phyloP scores from a whole-genome alignment of 2,113 vertebrate genomes.

The Podarcis raffonei region DNA sequence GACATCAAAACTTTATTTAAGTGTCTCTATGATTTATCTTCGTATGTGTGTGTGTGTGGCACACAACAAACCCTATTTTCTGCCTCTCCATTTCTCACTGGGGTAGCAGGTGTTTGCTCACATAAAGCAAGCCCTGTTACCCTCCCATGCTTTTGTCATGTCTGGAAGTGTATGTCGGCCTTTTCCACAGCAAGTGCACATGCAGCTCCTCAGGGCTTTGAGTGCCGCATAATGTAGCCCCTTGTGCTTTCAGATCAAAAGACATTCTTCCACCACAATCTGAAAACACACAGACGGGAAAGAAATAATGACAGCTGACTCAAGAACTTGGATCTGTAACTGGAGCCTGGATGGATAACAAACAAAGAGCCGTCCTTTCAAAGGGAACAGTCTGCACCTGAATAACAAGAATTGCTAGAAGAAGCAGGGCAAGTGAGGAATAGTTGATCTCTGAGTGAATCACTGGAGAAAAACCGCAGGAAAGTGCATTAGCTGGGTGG shows the following conservation, averaged over 20 bases:
- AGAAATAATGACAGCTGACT: background rate
- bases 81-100: background rate
- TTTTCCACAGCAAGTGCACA: background rate
- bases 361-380: background rate
- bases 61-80: background rate
- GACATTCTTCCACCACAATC: background rate
- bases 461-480: background rate
- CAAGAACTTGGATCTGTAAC: background rate
- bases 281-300: background rate
- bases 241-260: conserved; percentile 15
- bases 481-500: too few species aligned
- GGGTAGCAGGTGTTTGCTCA: background rate
- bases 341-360: background rate
- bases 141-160: background rate
- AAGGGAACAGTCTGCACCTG: background rate
- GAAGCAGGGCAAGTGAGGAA: background rate
- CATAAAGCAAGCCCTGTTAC: background rate
- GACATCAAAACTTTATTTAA: background rate
- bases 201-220: background rate
- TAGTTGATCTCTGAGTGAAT: background rate
- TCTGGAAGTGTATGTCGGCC: background rate
- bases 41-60: background rate
- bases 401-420: background rate
- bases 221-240: background rate
- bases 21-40: background rate